These are phyloP conservation scores for Phalangium opilio DNA, from an alignment of 2,888 invertebrate species.

Conservation along the genomic window DNA sequence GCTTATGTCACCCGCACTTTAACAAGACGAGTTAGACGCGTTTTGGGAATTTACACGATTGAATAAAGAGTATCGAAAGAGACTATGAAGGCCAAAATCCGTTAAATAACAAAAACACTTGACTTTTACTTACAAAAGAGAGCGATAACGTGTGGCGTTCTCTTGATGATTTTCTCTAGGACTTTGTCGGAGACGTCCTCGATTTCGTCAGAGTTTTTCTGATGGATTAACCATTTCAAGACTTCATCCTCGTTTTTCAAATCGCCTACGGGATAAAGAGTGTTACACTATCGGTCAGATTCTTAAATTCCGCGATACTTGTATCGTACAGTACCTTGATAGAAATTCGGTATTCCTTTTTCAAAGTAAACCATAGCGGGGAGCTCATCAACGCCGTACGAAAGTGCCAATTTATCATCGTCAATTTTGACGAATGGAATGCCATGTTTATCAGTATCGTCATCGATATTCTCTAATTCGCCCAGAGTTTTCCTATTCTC, in stretches of 20 bases:
- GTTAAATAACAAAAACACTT: no score
- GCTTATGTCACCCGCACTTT: no score
- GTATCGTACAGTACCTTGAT: no score
- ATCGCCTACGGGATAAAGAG: conserved; percentile 16
- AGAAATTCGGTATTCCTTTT: conserved; percentile 23
- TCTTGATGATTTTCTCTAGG: conserved; percentile 20
- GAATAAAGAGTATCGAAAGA: no score
- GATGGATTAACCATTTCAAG: conserved; percentile 20
- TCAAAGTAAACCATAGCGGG: conserved; percentile 25
- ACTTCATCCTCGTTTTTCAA: conserved; percentile 21
- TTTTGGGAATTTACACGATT: no score
- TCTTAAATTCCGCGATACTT: no score
- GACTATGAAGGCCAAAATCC: no score
- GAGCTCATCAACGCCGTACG: conserved; percentile 67
- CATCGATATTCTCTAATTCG: conserved; percentile 83
- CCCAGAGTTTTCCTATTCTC: conserved; percentile 45
- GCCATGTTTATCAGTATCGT: conserved; percentile 74
- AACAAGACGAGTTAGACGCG: no score
- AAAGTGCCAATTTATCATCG: conserved; percentile 56
- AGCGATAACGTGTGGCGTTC: background rate
- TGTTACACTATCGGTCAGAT: background rate
- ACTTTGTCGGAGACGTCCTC: conserved; percentile 22
- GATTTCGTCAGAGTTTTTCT: conserved; percentile 22
- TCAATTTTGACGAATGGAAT: conserved; percentile 76
- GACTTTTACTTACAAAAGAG: conserved; percentile 18